phyloP scores from a whole-genome alignment of 2,113 vertebrate species.

The Pluvianellus socialis region DNA sequence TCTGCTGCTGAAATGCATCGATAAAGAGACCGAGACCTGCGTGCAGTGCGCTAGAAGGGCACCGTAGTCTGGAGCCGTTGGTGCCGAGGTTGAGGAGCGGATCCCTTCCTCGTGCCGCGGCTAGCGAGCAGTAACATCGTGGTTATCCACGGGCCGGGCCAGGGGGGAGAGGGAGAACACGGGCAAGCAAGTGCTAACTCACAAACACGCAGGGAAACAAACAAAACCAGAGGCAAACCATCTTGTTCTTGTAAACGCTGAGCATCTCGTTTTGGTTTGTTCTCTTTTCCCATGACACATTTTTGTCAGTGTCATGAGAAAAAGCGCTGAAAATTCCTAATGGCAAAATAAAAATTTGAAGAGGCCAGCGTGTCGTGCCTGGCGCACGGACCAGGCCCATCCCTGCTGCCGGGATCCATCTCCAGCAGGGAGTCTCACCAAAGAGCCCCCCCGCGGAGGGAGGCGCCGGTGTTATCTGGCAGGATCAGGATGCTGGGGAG shows the following conservation, averaged over 20 bases:
- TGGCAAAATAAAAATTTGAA: not conserved
- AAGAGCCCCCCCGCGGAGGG: not conserved
- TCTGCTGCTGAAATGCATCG: not conserved
- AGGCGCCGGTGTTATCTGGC: fast-evolving
- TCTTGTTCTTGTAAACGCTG: not conserved
- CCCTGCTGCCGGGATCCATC: not conserved
- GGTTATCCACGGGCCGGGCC: not conserved
- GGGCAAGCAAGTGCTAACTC: not conserved
- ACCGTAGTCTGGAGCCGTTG: not conserved
- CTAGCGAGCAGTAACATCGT: not conserved
- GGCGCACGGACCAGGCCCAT: not conserved
- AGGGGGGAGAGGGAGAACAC: not conserved
- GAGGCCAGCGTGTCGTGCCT: not conserved
- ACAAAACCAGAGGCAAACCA: not conserved
- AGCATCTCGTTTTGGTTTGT: not conserved
- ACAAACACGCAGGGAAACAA: not conserved
- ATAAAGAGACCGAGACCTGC: not conserved
- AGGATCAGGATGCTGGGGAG: not conserved
- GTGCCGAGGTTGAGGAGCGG: not conserved
- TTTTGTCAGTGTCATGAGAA: not conserved
- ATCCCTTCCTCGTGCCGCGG: not conserved
- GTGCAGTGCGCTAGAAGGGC: not conserved
- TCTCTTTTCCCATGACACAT: not conserved
- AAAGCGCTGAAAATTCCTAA: not conserved
- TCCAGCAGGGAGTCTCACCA: not conserved